Evolutionary conservation across 2,113 vertebrate species (phyloP).

Genomic region (Orcinus orca): DNA sequence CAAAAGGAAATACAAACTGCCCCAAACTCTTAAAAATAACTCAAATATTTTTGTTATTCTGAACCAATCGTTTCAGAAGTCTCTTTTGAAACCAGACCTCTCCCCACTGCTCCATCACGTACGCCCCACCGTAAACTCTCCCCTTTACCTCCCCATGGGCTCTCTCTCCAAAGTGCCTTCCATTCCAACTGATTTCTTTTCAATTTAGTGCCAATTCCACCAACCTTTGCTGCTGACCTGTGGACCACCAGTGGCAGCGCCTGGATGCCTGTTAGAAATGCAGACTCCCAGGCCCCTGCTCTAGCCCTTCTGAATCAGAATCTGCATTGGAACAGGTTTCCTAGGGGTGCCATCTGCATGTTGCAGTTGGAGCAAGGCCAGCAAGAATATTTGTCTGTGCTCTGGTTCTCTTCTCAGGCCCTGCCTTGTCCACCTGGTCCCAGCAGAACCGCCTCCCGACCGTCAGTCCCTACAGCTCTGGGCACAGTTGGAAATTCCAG

Average conservation of each 20-base stretch:
- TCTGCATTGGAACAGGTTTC: not conserved
- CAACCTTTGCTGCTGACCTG: not conserved
- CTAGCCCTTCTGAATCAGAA: not conserved
- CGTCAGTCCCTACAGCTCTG: not conserved
- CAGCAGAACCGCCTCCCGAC: not conserved
- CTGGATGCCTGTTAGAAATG: not conserved
- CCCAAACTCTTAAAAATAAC: conserved; percentile 43
- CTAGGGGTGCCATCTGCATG: rapidly evolving
- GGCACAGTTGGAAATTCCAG: not conserved
- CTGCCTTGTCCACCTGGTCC: not conserved
- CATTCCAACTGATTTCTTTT: not conserved
- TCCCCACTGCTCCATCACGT: rapidly evolving
- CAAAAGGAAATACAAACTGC: not conserved
- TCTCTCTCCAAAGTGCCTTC: not conserved
- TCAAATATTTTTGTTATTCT: conserved; percentile 33
- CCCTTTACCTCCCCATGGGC: not conserved
- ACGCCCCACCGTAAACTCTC: not conserved
- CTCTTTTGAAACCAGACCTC: not conserved
- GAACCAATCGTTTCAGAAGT: not conserved
- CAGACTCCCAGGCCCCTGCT: not conserved
- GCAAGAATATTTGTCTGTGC: rapidly evolving
- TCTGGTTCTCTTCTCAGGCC: not conserved
- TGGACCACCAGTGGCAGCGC: not conserved
- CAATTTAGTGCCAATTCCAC: not conserved
- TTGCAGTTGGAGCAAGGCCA: not conserved